Evolutionary conservation across 2,113 vertebrate genomes (phyloP).

Genomic region (Astur gentilis): DNA sequence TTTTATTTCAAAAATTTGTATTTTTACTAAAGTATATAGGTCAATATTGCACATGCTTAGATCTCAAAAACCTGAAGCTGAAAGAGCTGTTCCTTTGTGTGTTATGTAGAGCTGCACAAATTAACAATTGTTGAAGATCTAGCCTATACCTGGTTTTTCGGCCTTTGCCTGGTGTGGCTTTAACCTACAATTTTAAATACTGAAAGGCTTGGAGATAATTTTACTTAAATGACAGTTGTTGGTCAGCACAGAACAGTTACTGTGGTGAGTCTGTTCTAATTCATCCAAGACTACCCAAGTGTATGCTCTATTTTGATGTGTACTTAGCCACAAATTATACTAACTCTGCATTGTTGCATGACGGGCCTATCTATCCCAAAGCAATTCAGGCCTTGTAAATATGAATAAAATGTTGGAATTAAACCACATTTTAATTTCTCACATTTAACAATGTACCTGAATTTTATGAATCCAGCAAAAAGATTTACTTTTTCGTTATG

Average conservation of each 20-base stretch:
- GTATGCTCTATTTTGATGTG: neutral
- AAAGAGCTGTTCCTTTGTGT: neutral
- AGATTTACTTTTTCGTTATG: neutral
- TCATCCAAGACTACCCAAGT: neutral
- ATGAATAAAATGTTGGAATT: neutral
- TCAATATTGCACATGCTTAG: neutral
- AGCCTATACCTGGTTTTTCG: neutral
- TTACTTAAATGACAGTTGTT: neutral
- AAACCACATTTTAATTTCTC: neutral
- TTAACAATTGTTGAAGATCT: neutral
- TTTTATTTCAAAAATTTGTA: neutral
- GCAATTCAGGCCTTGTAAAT: neutral
- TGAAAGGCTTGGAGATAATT: neutral
- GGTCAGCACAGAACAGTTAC: neutral
- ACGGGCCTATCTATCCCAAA: neutral
- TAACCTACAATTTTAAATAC: neutral
- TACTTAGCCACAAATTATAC: neutral
- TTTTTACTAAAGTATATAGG: neutral
- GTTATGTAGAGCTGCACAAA: neutral
- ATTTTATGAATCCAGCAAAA: neutral
- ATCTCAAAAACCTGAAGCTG: neutral
- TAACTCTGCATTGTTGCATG: too few species aligned
- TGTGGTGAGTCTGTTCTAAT: neutral
- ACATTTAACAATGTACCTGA: neutral
- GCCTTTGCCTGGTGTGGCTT: neutral